A percentile compares a stretch with the other conserved stretches of the same genome.
phyloP scores from a whole-genome alignment of 1,140 invertebrate genomes.

The Drosophila arizonae region DNA sequence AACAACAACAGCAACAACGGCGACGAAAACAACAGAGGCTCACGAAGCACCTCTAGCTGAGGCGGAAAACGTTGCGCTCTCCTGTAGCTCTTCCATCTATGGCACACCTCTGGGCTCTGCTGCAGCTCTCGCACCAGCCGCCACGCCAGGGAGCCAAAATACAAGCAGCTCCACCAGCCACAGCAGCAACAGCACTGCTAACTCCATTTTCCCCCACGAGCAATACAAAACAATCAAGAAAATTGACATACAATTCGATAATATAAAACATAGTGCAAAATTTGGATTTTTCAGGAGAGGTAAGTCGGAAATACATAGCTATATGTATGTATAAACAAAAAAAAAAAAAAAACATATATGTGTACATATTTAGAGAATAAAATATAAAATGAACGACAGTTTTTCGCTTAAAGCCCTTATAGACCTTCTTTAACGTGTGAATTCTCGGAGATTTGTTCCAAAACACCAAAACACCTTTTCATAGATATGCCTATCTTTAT shows the following conservation, averaged over 20 bases:
- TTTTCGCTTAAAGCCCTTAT: no score
- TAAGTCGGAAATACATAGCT: slow-evolving; percentile 43
- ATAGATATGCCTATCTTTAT: no score
- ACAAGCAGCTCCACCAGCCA: slow-evolving; percentile 10
- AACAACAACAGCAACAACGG: slow-evolving; percentile 7
- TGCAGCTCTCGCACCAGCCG: neutral
- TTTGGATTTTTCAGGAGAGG: slow-evolving; percentile 69
- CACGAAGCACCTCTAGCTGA: slow-evolving; percentile 49
- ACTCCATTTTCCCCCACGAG: slow-evolving; percentile 67
- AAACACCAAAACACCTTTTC: no score
- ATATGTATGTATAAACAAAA: neutral
- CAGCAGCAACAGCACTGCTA: slow-evolving; percentile 45
- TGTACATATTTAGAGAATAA: no score
- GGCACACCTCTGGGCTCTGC: slow-evolving; percentile 50
- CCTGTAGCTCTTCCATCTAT: slow-evolving; percentile 51
- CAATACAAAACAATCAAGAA: slow-evolving; percentile 72
- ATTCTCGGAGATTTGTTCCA: no score
- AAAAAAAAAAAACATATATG: no score
- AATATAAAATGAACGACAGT: no score
- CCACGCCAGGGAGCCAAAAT: slow-evolving; percentile 28
- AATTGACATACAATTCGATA: slow-evolving; percentile 72
- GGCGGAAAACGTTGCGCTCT: slow-evolving; percentile 52
- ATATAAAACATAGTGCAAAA: slow-evolving; percentile 61
- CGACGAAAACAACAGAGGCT: neutral
- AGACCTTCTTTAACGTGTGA: no score